Evolutionary conservation across 2,113 vertebrate genomes (phyloP), one percentile per base, ranked within the genome.

Genomic region (Rhadina sibilatrix): DNA sequence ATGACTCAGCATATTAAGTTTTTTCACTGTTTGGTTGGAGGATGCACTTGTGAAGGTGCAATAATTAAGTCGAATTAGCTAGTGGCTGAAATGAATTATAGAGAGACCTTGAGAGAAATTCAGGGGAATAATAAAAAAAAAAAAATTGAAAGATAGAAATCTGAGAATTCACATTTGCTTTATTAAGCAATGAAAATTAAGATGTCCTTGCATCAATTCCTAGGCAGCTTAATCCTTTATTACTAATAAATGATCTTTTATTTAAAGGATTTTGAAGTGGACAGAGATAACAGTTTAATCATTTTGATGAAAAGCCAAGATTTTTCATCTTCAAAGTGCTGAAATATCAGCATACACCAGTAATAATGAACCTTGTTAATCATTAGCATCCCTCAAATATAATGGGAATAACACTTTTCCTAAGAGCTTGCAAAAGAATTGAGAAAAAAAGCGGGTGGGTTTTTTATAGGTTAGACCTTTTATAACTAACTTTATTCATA

Each of bases 401-500:
- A 90, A 92, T 50, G 68, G 71, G 60, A 95, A 63, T 61, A 96
- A 94, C 76, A 87, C 40, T 88, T 72, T 81, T 81, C 60, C 40
- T 84, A 52, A 93, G 56, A 95, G 88, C 72, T 60, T 78, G 76
- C 40, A 61, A 83, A 83, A 93, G 76, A 93, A 54, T 22, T 72
- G 49, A 89, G 79, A 88, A 88, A 93, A 93, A 93, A 89, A 94
- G 11, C 4, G 0, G 37, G 49, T 84, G 52, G 6, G 15, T 33
- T 93, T 94, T 95, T 96, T 95, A 95, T 95, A 83, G 85, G 80
- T 89, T 92, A 94, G 83, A 90, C 88, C 68, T 96, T 96, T 96
- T 92, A 94, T 96, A 94, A 84, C 83, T 71, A 96, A 87, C 83
- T 92, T 90, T 96, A 95, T 97, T 97, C 92, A 93, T 94, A 97